Conservation (phyloP, 2,797 vertebrate species). For the Argyrosomus regius region DNA sequence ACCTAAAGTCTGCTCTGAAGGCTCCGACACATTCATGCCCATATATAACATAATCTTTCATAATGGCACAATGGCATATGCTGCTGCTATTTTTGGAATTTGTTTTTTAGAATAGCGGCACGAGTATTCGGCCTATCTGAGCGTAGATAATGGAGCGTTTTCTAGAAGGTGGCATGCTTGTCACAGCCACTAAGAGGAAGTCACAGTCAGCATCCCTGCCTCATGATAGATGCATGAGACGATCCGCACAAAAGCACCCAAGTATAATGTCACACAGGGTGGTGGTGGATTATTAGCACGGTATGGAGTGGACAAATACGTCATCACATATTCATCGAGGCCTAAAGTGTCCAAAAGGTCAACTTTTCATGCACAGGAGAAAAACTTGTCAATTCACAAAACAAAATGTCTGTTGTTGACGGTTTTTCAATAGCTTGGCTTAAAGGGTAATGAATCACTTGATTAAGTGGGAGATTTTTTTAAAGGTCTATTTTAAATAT, state of each 20-base stretch:
- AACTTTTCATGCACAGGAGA: constrained; percentile 15
- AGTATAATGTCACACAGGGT: constrained; percentile 44
- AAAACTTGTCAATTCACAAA: constrained; percentile 12
- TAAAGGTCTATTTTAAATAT: constrained; percentile 7
- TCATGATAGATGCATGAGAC: constrained; percentile 61
- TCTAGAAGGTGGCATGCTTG: constrained; percentile 59
- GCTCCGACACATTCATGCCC: constrained; percentile 38
- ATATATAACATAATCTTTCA: constrained; percentile 60
- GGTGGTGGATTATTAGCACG: constrained; percentile 48
- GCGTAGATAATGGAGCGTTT: constrained; percentile 66
- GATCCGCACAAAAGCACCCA: constrained; percentile 40
- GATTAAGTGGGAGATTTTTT: constrained; percentile 6
- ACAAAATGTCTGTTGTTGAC: constrained; percentile 6
- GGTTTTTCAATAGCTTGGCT: constrained; percentile 9
- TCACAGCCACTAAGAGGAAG: constrained; percentile 61
- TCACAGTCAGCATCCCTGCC: constrained; percentile 73
- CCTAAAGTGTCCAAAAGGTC: constrained; percentile 42
- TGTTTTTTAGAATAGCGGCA: constrained; percentile 56
- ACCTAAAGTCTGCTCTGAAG: constrained; percentile 58
- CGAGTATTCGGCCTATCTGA: constrained; percentile 63
- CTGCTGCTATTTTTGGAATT: constrained; percentile 73
- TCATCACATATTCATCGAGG: constrained; percentile 41
- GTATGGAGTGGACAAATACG: constrained; percentile 39
- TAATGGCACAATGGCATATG: constrained; percentile 60
- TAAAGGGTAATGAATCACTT: constrained; percentile 30